Evolutionary conservation across 2,797 vertebrate genomes (phyloP), one percentile per base, ranked within the genome.

Genomic region (Dicrostonyx torquatus): DNA sequence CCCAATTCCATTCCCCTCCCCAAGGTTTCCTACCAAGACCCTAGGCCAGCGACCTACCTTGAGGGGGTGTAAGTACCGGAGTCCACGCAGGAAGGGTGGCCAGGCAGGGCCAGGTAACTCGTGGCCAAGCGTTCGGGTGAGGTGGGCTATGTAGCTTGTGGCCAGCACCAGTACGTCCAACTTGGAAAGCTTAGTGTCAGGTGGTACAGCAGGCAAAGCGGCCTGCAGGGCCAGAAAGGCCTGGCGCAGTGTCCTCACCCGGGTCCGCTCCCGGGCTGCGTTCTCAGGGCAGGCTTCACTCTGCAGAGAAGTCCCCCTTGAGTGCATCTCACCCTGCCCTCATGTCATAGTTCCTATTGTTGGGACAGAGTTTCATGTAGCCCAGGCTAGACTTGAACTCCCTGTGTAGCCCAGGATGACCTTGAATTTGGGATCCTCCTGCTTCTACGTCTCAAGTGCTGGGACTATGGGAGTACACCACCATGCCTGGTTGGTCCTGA

Each of bases 181-280:
- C 96, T 99, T 99, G 88, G 99, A 99, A 84, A 99, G 98, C 92
- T 99, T 99, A 94, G 99, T 99, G 98, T 99, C 98, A 0, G 99
- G 99, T 0, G 99, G 99, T 40, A 99, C 99, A 0, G 99, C 98
- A 0, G 99, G 99, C 94, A 99, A 98, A 9, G 99, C 98, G 0
- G 99, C 99, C 98, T 99, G 99, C 90, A 99, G 98, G 48, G 98
- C 98, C 97, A 99, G 98, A 97, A 99, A 99, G 50, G 99, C 99
- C 97, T 99, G 98, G 29, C 98, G 98, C 29, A 99, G 98, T 24
- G 98, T 99, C 15, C 98, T 98, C 8, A 99, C 99, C 0, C 98
- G 98, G 95, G 98, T 99, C 89, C 98, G 98, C 98, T 99, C 99
- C 77, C 99, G 98, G 0, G 99, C 99, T 0, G 98, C 99, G 0